Evolutionary conservation across 1,140 invertebrate genomes (phyloP), one percentile per base, ranked within the genome.

Genomic region (Uloborus diversus): DNA sequence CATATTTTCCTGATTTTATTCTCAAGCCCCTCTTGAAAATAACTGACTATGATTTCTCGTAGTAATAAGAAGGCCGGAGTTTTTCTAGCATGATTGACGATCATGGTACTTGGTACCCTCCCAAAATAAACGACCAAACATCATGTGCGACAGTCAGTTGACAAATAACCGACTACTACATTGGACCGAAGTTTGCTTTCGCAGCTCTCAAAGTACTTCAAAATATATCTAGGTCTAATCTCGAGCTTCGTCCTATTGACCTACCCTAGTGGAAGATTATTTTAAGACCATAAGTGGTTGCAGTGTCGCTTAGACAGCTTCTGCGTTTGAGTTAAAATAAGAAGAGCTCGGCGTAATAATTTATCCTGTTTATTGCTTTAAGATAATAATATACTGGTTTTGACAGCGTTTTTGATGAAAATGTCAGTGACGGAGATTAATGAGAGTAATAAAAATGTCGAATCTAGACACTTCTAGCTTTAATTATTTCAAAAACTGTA

Each of bases 11-110:
- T n/a, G n/a, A n/a, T n/a, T n/a, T n/a, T n/a, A n/a, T n/a, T n/a
- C n/a, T n/a, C n/a, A n/a, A n/a, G n/a, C n/a, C n/a, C n/a, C n/a
- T n/a, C n/a, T n/a, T n/a, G n/a, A n/a, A n/a, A n/a, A n/a, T n/a
- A n/a, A n/a, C n/a, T n/a, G n/a, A n/a, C n/a, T n/a, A n/a, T n/a
- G n/a, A 42, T 42, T 42, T 17, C 37, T 13, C 9, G 37, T 42
- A 17, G 9, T 17, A 42, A 9, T 42, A 42, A 42, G 37, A 42
- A 42, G 37, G 32, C 14, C 28, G 56, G 28, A 59, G 9, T 30
- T 14, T 1, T 14, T 25, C 28, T 28, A 59, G 28, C 59, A 71
- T 71, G 69, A 71, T 71, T 57, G 69, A 71, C 69, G 69, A 71
- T 71, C 33, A 13, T 14, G n/a, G 17, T 30, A 25, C 33, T 30